Base-by-base conservation (phyloP, 2,113 vertebrate species). In the Trematomus loennbergii region DNA sequence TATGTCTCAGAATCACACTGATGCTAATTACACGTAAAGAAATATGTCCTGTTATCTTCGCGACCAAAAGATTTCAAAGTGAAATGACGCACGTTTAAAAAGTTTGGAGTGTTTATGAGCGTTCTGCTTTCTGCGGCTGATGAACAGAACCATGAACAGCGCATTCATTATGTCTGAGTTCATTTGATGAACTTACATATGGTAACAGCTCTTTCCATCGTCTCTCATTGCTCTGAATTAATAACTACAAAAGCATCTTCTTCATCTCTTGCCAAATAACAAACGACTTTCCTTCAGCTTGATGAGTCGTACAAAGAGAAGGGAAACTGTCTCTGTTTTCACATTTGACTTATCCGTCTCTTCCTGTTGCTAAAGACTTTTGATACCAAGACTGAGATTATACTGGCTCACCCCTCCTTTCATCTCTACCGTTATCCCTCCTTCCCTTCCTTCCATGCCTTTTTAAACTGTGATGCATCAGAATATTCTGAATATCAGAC, bases 131-230 rank as follows among this genome's bases (percentile, higher is more conserved):
- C 43, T 49, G 67, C 0, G 9, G 17, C 71, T 68, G 71, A 82
- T 78, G 48, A 79, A 79, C 9, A 55, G 53, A 75, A 69, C 18
- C 73, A 54, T 12, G 55, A 75, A 55, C 53, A 65, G 59, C 40
- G 62, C 15, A 16, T 64, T 74, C 68, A 70, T 81, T 64, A 82
- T 64, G 69, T 58, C 72, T 16, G 57, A 76, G 62, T 83, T 79
- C 20, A 79, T 72, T 65, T 75, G 45, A 81, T 58, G 63, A 80
- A 61, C 62, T 67, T 73, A 75, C 67, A 79, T 62, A 43, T 75
- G 66, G 65, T 62, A 76, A 59, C 66, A 62, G n/a, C 25, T 70
- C 29, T 45, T 43, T 57, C 61, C 61, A 57, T 62, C 33, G 12
- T 40, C 55, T 60, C 54, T 59, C 20, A 50, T 69, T 58, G 48